These are phyloP conservation scores for Cnemophilus loriae DNA, from an alignment of 2,113 vertebrate genomes.

Conservation along the genomic window DNA sequence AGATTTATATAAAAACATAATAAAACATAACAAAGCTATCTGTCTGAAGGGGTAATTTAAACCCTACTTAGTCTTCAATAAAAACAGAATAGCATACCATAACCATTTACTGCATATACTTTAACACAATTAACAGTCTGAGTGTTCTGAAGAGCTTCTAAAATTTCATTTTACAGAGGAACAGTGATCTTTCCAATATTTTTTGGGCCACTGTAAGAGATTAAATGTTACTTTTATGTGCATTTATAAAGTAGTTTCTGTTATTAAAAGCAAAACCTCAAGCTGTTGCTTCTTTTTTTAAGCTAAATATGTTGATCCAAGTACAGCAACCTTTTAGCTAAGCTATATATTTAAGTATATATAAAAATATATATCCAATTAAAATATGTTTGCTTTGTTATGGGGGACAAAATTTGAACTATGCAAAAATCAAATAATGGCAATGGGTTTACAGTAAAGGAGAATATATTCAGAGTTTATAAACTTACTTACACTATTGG, in stretches of 20 bases:
- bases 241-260: neutral
- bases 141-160: neutral
- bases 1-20: neutral
- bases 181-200: neutral
- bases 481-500: neutral
- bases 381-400: neutral
- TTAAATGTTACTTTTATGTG: neutral
- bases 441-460: neutral
- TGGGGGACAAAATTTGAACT: neutral
- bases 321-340: neutral
- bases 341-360: neutral
- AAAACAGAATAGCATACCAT: slow-evolving; percentile 9
- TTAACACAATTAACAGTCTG: slow-evolving; percentile 16
- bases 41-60: slow-evolving; percentile 3
- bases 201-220: neutral
- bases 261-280: neutral
- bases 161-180: neutral
- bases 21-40: neutral
- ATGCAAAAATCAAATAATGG: neutral
- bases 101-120: neutral
- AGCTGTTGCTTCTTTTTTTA: neutral
- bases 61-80: neutral
- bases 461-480: neutral
- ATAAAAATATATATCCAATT: neutral
- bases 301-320: neutral